These are phyloP conservation scores for Chouioia cunea DNA, from an alignment of 2,888 invertebrate species.

Conservation along the genomic window DNA sequence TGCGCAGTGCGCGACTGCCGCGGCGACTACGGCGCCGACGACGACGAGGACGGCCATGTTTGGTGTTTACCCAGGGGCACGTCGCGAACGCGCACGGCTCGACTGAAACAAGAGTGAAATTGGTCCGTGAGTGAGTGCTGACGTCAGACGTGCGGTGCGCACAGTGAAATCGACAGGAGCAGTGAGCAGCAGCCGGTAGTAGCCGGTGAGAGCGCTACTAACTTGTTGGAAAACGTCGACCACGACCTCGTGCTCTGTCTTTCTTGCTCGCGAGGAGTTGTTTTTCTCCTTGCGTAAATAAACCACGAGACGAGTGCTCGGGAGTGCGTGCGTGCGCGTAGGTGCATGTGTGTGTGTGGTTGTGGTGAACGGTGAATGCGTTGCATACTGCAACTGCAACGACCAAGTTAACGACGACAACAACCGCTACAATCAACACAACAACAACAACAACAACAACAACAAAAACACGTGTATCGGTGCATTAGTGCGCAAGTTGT, in stretches of 20 bases:
- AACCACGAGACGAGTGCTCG: background rate
- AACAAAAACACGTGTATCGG: no score
- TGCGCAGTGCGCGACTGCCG: constrained; percentile 26
- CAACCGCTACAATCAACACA: background rate
- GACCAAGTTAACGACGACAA: background rate
- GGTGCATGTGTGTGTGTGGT: no score
- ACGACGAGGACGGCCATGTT: constrained; percentile 65
- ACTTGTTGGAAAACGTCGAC: constrained; percentile 61
- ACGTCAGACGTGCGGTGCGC: constrained; percentile 57
- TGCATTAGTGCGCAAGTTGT: background rate
- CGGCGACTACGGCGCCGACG: no score
- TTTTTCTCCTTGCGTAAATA: no score
- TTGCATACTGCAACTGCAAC: background rate
- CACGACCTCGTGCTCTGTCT: constrained; percentile 33
- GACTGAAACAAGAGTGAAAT: no score
- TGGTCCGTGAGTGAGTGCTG: constrained; percentile 53
- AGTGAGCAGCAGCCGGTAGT: constrained; percentile 27
- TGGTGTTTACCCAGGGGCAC: constrained; percentile 67
- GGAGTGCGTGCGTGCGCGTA: background rate
- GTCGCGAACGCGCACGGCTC: constrained; percentile 5
- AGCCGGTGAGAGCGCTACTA: constrained; percentile 55
- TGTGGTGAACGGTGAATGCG: no score
- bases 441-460: background rate
- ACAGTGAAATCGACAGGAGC: constrained; percentile 34
- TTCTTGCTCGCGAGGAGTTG: no score